Conservation (phyloP, 2,888 invertebrate genomes). For the Bugulina stolonifera region DNA sequence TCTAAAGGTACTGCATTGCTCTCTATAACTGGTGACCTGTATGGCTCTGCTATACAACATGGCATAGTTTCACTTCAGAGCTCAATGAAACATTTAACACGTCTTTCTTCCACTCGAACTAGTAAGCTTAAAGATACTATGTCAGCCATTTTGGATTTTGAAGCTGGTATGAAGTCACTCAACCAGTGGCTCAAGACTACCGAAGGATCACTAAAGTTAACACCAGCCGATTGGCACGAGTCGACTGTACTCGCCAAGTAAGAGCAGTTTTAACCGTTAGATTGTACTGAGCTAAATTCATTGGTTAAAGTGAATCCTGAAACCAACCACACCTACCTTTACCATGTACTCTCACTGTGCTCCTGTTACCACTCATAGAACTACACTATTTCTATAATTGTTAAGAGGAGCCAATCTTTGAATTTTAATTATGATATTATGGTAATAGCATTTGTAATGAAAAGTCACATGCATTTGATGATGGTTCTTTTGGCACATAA, state of each 20-base stretch:
- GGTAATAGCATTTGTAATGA: too few species aligned
- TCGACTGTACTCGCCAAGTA: not conserved
- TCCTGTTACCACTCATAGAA: too few species aligned
- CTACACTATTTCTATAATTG: too few species aligned
- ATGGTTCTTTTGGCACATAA: too few species aligned
- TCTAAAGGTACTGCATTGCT: not conserved
- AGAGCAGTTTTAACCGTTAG: too few species aligned
- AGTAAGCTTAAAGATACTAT: constrained; percentile 20
- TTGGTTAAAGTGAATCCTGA: too few species aligned
- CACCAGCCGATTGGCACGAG: constrained; percentile 14
- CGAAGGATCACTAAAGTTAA: constrained; percentile 3
- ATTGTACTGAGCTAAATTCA: too few species aligned
- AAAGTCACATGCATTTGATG: too few species aligned
- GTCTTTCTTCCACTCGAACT: not conserved
- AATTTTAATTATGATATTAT: too few species aligned
- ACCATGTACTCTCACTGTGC: too few species aligned
- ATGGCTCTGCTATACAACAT: constrained; percentile 21
- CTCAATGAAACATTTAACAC: not conserved
- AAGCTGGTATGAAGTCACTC: constrained; percentile 10
- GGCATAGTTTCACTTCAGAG: constrained; percentile 6
- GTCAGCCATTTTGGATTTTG: constrained; percentile 22
- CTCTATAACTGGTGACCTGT: constrained; percentile 7
- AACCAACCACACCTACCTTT: too few species aligned
- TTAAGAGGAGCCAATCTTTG: too few species aligned
- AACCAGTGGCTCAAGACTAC: constrained; percentile 20